phyloP scores from a whole-genome alignment of 2,113 vertebrate species.

The Silurus meridionalis region DNA sequence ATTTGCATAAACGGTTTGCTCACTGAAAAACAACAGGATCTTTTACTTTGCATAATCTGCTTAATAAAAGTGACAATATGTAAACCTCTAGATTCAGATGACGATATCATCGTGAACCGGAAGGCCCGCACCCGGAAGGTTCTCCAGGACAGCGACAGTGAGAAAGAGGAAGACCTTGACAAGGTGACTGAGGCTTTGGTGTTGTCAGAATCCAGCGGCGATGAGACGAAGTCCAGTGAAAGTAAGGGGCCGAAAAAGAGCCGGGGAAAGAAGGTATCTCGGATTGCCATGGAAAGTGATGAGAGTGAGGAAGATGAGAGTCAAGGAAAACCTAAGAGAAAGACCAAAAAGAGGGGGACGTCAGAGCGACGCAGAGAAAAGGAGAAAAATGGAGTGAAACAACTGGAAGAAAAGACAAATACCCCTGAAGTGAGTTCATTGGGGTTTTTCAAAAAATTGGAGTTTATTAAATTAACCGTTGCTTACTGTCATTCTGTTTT shows the following conservation, averaged over 20 bases:
- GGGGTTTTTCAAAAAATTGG: background rate
- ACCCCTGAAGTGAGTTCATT: slow-evolving; percentile 15
- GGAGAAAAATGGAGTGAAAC: slow-evolving; percentile 59
- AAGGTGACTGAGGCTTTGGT: slow-evolving; percentile 54
- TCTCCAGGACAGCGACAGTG: slow-evolving; percentile 85
- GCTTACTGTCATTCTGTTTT: background rate
- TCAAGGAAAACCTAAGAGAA: slow-evolving; percentile 53
- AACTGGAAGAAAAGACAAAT: slow-evolving; percentile 54
- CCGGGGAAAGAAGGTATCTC: slow-evolving; percentile 19
- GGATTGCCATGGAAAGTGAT: slow-evolving; percentile 34
- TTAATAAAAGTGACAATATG: background rate
- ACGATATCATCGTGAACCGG: slow-evolving; percentile 74
- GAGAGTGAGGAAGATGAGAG: slow-evolving; percentile 45
- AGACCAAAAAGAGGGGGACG: slow-evolving; percentile 68
- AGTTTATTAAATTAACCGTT: background rate
- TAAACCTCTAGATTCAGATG: slow-evolving; percentile 80
- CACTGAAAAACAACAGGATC: background rate
- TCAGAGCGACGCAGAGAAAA: slow-evolving; percentile 44
- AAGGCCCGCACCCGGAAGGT: slow-evolving; percentile 77
- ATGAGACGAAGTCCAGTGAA: slow-evolving; percentile 65
- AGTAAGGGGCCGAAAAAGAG: slow-evolving; percentile 23
- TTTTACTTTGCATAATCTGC: background rate
- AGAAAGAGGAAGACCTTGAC: slow-evolving; percentile 57
- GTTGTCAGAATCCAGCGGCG: slow-evolving; percentile 53
- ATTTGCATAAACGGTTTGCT: no score